phyloP scores from a whole-genome alignment of 2,888 invertebrate species.

The Patella depressa region DNA sequence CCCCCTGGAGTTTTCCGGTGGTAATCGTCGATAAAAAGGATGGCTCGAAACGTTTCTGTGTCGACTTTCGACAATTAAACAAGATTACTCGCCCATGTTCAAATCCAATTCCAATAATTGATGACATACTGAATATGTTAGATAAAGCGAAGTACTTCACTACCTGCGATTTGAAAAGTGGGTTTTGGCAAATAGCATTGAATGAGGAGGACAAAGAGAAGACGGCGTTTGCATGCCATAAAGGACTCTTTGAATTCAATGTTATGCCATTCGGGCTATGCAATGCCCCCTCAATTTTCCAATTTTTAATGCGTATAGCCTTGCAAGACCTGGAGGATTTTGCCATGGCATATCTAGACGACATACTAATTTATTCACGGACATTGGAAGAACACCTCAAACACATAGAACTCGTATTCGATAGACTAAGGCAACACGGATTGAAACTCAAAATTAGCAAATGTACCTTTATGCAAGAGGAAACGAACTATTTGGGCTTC shows the following conservation, averaged over 20 bases:
- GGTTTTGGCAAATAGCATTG: too few species aligned
- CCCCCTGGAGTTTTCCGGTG: too few species aligned
- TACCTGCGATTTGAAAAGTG: too few species aligned
- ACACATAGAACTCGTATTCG: constrained; percentile 29
- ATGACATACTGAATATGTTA: too few species aligned
- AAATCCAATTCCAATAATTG: too few species aligned
- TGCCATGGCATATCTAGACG: constrained; percentile 32
- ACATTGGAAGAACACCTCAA: constrained; percentile 33
- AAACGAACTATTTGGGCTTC: constrained; percentile 30
- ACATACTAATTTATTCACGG: constrained; percentile 32
- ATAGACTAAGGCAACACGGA: constrained; percentile 23
- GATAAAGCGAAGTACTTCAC: too few species aligned
- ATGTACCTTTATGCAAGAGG: constrained; percentile 30
- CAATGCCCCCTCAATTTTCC: constrained; percentile 31
- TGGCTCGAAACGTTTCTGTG: too few species aligned
- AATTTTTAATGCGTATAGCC: constrained; percentile 30
- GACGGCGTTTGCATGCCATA: constrained; percentile 30
- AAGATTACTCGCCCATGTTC: too few species aligned
- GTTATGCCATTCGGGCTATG: constrained; percentile 33
- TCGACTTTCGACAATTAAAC: too few species aligned
- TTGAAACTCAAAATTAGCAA: constrained; percentile 36
- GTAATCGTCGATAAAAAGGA: too few species aligned
- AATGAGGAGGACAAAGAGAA: constrained; percentile 36
- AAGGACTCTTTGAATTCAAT: constrained; percentile 33
- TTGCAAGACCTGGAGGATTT: constrained; percentile 31